A percentile compares a stretch with the other conserved stretches of the same genome.
Conservation (phyloP, 2,888 invertebrate genomes). For the Liopterus haemorrhoidalis region DNA sequence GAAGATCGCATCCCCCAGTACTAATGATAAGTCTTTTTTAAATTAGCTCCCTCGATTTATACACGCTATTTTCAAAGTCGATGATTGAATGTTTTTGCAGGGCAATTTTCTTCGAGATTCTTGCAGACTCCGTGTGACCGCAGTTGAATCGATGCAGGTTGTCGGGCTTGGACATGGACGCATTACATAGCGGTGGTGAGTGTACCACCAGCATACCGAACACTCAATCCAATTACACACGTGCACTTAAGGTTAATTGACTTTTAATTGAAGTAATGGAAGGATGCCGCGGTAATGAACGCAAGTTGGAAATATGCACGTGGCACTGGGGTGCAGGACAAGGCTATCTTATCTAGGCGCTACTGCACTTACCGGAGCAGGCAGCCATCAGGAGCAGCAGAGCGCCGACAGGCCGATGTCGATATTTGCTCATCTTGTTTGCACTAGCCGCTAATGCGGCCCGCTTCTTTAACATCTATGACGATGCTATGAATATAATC, state of each 20-base stretch:
- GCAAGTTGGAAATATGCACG: conserved; percentile 13
- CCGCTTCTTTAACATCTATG: not conserved
- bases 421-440: not conserved
- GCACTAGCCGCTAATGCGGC: not conserved
- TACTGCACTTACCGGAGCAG: conserved; percentile 3
- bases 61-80: no score
- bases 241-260: conserved; percentile 21
- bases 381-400: conserved; percentile 9
- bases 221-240: conserved; percentile 16
- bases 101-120: no score
- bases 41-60: conserved; percentile 25
- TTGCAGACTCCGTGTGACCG: no score
- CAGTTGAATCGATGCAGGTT: not conserved
- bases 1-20: conserved; percentile 1
- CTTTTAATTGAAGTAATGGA: conserved; percentile 23
- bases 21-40: conserved; percentile 24
- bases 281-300: no score
- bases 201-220: not conserved
- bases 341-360: conserved; percentile 2
- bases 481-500: not conserved
- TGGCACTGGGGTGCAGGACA: not conserved
- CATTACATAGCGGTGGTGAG: not conserved
- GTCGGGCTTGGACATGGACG: not conserved
- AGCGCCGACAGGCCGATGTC: not conserved
- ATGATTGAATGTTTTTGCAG: no score